Evolutionary conservation across 2,113 vertebrate species (phyloP), one percentile per base, ranked within the genome.

Genomic region (Bubo blakistoni): DNA sequence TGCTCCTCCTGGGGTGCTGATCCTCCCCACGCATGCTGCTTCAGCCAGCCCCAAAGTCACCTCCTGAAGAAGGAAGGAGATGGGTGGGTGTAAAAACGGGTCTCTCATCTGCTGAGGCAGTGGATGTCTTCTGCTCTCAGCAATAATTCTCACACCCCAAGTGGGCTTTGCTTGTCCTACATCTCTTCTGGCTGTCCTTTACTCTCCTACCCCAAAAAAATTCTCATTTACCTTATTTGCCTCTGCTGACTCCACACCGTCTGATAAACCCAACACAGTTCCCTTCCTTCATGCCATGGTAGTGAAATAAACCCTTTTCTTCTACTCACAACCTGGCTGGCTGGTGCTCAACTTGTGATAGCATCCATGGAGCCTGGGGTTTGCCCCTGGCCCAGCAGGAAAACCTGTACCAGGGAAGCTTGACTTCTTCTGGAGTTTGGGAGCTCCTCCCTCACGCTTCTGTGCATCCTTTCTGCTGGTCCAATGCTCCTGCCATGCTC

Each of bases 301-400:
- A 30, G 30, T 22, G 77, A 32, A 86, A 71, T 42, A 55, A 61
- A 27, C 6, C 4, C 11, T 42, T 66, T 52, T 62, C 46, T 71
- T 66, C 36, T 1, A 1, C 42, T 15, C 24, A 71, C 47, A 47
- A 4, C 17, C 11, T 0, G 0, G 20, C 30, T 76, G 70, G 51
- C 12, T 0, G 0, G 51, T 70, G 61, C 51, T 59, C 6, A 12
- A 29, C 46, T 66, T 76, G 71, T 30, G 25, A 15, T 21, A 44
- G 24, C 17, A n/a, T 46, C 57, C 52, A 4, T 24, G 21, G 88
- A 58, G 32, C 22, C 13, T 62, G 40, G 26, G 38, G 5, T 4
- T 6, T 62, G 36, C 2, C 20, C 9, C 36, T 10, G 10, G 24
- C 36, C 5, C 7, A 10, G 2, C 42, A 72, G 44, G 13, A 54